A percentile compares a stretch with the other conserved stretches of the same genome.
phyloP scores from a whole-genome alignment of 2,888 invertebrate species.

The Hypolimnas misippus region DNA sequence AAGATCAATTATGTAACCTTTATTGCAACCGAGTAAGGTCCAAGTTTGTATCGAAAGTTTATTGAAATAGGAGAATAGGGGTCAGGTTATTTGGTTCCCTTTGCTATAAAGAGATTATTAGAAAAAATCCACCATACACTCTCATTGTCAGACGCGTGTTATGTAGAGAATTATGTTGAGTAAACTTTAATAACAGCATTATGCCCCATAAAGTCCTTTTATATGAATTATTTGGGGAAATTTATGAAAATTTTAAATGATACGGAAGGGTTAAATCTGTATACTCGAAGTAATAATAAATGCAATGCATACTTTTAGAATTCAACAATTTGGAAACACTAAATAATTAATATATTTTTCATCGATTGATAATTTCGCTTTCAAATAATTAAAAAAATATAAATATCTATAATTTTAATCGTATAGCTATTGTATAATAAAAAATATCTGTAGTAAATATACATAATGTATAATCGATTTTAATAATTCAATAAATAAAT shows the following conservation, averaged over 20 bases:
- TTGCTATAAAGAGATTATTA: conserved; percentile 69
- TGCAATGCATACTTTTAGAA: not conserved
- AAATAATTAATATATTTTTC: no score
- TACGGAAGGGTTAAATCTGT: not conserved
- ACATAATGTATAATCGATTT: no score
- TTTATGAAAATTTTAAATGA: conserved; percentile 8
- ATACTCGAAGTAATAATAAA: not conserved
- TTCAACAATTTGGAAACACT: no score
- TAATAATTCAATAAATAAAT: no score
- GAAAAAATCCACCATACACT: conserved; percentile 64
- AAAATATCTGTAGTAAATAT: no score
- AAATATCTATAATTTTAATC: no score
- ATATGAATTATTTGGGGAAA: conserved; percentile 11
- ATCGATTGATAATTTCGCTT: no score
- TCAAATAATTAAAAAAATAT: no score
- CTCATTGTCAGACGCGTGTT: conserved; percentile 67
- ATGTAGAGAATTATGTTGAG: conserved; percentile 46
- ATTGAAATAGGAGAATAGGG: conserved; percentile 42
- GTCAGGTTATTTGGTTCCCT: conserved; percentile 57
- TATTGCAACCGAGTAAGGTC: conserved; percentile 43
- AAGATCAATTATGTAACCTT: conserved; percentile 32
- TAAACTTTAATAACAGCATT: conserved; percentile 66
- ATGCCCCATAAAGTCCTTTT: conserved; percentile 30
- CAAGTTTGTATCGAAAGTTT: conserved; percentile 34
- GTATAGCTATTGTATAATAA: no score